These are phyloP conservation scores for Myotis brandtii DNA, from an alignment of 2,113 vertebrate genomes.

Conservation along the genomic window DNA sequence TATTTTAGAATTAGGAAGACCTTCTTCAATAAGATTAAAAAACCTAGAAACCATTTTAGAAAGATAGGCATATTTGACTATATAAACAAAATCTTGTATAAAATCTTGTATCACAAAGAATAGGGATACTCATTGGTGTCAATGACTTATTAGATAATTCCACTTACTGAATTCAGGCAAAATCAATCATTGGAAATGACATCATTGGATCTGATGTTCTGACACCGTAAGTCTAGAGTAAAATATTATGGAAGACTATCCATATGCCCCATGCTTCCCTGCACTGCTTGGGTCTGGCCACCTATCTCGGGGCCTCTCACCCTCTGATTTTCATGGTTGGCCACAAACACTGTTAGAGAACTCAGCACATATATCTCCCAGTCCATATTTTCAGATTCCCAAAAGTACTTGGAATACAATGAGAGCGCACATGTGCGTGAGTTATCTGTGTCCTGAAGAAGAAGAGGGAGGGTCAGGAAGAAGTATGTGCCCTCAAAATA, in stretches of 20 bases:
- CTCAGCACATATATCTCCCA: neutral
- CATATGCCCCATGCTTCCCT: neutral
- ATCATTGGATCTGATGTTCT: neutral
- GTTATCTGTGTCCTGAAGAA: neutral
- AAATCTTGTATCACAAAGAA: neutral
- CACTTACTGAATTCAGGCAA: neutral
- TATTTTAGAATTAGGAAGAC: neutral
- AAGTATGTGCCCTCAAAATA: neutral
- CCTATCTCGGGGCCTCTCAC: neutral
- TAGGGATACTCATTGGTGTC: neutral
- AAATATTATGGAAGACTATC: neutral
- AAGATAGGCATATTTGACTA: neutral
- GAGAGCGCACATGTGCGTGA: neutral
- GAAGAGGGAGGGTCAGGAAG: neutral
- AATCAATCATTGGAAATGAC: neutral
- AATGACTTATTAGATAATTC: neutral
- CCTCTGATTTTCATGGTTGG: neutral
- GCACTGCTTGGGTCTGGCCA: neutral
- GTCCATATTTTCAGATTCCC: neutral
- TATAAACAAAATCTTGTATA: neutral
- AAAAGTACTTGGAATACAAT: neutral
- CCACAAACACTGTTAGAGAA: neutral
- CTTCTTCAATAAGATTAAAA: neutral
- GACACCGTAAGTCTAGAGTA: neutral
- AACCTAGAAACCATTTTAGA: neutral